Percentiles rank a stretch among this genome's conserved stretches.
Evolutionary conservation across 2,113 vertebrate species (phyloP).

Genomic region (Suncus etruscus): DNA sequence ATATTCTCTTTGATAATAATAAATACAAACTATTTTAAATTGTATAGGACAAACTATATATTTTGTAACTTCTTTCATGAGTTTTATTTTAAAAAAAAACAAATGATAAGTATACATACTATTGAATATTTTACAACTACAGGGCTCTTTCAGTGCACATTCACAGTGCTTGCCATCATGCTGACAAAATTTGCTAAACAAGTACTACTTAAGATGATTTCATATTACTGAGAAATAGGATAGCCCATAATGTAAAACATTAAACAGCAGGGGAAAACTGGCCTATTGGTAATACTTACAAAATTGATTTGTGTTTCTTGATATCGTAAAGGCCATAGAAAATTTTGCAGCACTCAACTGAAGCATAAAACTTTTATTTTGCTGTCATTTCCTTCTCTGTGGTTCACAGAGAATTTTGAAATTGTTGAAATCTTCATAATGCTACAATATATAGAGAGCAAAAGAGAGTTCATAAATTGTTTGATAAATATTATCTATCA

Average conservation of each 20-base stretch:
- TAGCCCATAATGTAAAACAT: constrained; percentile 46
- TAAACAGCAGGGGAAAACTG: constrained; percentile 31
- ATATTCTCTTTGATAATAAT: no score
- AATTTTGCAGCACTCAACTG: constrained; percentile 54
- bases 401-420: not conserved
- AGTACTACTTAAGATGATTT: constrained; percentile 66
- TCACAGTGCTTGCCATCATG: constrained; percentile 50
- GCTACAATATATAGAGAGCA: not conserved
- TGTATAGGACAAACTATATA: constrained; percentile 6
- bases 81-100: constrained; percentile 51
- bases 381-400: constrained; percentile 45
- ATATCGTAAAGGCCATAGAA: constrained; percentile 47
- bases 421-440: constrained; percentile 44
- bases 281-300: constrained; percentile 58
- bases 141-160: constrained; percentile 6
- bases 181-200: constrained; percentile 70
- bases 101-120: constrained; percentile 36
- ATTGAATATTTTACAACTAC: constrained; percentile 52
- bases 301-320: constrained; percentile 67
- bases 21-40: no score
- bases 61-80: constrained; percentile 36
- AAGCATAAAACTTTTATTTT: constrained; percentile 54
- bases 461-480: not conserved
- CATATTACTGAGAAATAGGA: constrained; percentile 55
- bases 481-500: constrained; percentile 17